These are phyloP conservation scores for Amblyteles armatorius DNA, from an alignment of 2,888 invertebrate genomes.

Conservation along the genomic window DNA sequence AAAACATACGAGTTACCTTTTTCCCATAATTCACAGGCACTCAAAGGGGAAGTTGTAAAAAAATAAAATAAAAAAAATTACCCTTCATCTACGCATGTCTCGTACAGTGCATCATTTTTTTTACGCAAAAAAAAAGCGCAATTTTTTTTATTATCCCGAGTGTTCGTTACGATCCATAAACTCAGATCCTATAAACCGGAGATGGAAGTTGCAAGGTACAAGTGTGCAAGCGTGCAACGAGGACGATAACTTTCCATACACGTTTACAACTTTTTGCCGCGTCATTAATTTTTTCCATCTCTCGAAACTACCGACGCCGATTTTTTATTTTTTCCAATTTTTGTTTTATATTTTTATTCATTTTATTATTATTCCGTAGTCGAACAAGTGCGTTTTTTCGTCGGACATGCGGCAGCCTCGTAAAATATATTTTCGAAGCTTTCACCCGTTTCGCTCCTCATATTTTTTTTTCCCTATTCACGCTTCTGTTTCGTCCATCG, in stretches of 20 bases:
- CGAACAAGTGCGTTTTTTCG: background rate
- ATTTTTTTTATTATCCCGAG: background rate
- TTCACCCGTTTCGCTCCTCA: conserved; percentile 8
- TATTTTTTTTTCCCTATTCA: background rate
- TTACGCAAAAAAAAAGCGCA: background rate
- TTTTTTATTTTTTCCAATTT: background rate
- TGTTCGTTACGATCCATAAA: background rate
- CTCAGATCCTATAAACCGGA: background rate
- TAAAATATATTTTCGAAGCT: conserved; percentile 26
- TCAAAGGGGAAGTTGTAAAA: too few species aligned
- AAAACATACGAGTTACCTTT: too few species aligned
- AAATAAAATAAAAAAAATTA: too few species aligned
- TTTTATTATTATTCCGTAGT: conserved; percentile 18
- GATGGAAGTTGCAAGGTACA: background rate
- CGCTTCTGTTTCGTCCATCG: background rate
- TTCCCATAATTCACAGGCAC: too few species aligned
- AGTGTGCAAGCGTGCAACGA: background rate
- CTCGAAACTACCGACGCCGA: conserved; percentile 9
- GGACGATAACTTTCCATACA: background rate
- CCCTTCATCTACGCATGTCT: background rate
- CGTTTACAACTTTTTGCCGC: conserved; percentile 6
- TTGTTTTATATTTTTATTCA: too few species aligned
- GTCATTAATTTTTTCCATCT: background rate
- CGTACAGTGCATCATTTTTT: background rate
- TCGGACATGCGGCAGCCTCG: conserved; percentile 20